phyloP scores from a whole-genome alignment of 2,797 vertebrate genomes.

The Myoxocephalus aenaeus region DNA sequence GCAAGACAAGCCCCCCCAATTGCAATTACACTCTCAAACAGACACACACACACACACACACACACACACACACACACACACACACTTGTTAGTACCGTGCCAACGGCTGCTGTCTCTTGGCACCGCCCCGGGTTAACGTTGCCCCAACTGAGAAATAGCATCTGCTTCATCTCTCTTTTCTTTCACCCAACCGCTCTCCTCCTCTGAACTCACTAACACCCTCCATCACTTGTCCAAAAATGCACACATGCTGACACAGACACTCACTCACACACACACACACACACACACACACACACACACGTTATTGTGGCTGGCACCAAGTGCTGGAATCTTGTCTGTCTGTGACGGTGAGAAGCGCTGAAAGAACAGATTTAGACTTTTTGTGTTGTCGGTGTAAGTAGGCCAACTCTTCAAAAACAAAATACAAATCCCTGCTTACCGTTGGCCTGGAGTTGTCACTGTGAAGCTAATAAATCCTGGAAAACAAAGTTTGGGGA shows the following conservation, averaged over 20 bases:
- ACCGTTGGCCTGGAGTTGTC: conserved; percentile 38
- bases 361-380: conserved; percentile 66
- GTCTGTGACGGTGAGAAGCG: conserved; percentile 45
- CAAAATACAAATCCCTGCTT: conserved; percentile 54
- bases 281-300: too few species aligned
- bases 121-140: conserved; percentile 35
- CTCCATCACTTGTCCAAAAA: conserved; percentile 43
- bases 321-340: conserved; percentile 56
- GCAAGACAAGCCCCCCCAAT: conserved; percentile 42
- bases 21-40: conserved; percentile 39
- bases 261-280: conserved; percentile 11
- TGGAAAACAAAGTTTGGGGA: conserved; percentile 6
- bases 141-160: conserved; percentile 55
- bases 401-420: conserved; percentile 48
- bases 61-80: conserved; percentile 33
- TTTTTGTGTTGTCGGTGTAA: conserved; percentile 59
- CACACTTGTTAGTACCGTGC: conserved; percentile 43
- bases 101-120: conserved; percentile 59
- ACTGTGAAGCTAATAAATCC: conserved; percentile 41
- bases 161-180: conserved; percentile 69
- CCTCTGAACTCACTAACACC: conserved; percentile 36
- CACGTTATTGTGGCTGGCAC: conserved; percentile 49
- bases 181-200: conserved; percentile 51
- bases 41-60: conserved; percentile 11
- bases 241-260: conserved; percentile 42